Base-by-base conservation (phyloP, 2,888 invertebrate genomes). In the Scaptomyza tumidula region DNA sequence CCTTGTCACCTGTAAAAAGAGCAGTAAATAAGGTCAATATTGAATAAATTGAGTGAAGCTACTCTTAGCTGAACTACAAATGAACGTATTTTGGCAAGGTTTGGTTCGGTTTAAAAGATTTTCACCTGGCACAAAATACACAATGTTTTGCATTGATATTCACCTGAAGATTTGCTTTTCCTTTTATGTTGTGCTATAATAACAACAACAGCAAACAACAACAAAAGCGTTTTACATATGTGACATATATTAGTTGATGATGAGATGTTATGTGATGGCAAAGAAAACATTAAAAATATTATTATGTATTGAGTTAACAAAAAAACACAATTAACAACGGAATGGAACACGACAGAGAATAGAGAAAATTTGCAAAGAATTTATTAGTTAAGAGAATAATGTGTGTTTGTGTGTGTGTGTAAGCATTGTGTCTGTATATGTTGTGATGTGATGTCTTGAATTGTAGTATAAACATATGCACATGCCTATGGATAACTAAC, bases 1-100 rank as follows among this genome's bases (percentile, higher is more conserved):
- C 96, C 86, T 95, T 93, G 89, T 95, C 95, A 48, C 96, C 97
- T 94, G 90, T 46, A 89, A 88, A 52, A 37, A 27, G 10, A 61
- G 13, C 2, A 41, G n/a, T 43, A 16, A n/a, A 19, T 69, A 24
- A 68, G 56, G 46, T 50, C 10, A 45, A 35, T 19, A 24, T 33
- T 44, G 9, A 41, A 19, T 7, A 4, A n/a, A 7, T 5, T 11
- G 13, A 35, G 0, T 14, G 2, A 19, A 1, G 0, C 27, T 39
- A 13, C 13, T 14, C 14, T 14, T 48, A 35, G 29, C 33, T 2
- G 14, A 11, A 50, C 29, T 16, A 50, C 16, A 43, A 49, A 65
- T 16, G 19, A 43, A 61, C 43, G n/a, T 52, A 50, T 49, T 48
- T 44, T 39, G 53, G 49, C 27, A 35, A 16, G 27, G 49, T 44